phyloP scores from a whole-genome alignment of 2,797 vertebrate genomes.

The Gallirallus australis region DNA sequence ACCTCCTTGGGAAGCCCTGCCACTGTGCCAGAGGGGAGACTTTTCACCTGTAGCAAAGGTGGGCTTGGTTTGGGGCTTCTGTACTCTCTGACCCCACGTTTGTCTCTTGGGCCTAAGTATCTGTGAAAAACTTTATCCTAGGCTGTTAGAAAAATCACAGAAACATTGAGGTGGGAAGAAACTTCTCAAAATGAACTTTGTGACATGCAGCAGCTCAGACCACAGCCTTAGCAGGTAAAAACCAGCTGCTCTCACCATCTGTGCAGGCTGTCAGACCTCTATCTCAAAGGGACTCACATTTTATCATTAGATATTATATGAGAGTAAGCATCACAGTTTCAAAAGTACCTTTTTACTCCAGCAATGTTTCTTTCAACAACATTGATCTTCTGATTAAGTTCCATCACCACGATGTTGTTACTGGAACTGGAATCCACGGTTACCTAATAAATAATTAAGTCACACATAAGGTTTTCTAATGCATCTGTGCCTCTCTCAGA shows the following conservation, averaged over 20 bases:
- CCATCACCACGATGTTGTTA: constrained; percentile 71
- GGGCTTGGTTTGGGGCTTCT: not conserved
- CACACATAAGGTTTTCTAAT: not conserved
- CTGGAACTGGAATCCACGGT: constrained; percentile 59
- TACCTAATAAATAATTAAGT: constrained; percentile 71
- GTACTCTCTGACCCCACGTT: not conserved
- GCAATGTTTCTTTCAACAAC: constrained; percentile 72
- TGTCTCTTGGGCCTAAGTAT: not conserved
- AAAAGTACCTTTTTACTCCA: constrained; percentile 75
- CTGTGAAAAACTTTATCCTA: not conserved
- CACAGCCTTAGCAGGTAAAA: not conserved
- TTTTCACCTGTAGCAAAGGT: not conserved
- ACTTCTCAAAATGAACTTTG: not conserved
- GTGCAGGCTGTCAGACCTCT: not conserved
- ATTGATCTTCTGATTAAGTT: constrained; percentile 75
- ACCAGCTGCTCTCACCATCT: not conserved
- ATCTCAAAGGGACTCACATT: not conserved
- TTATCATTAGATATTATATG: not conserved
- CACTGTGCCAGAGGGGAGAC: not conserved
- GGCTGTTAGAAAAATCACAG: not conserved
- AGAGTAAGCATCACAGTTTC: not conserved
- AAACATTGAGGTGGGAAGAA: not conserved
- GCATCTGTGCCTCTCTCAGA: not conserved
- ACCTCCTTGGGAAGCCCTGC: not conserved
- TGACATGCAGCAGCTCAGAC: not conserved